Percentiles rank a stretch among this genome's conserved stretches.
These are phyloP conservation scores for Lacanobia wlatinum DNA, from an alignment of 2,888 invertebrate species.

Conservation along the genomic window DNA sequence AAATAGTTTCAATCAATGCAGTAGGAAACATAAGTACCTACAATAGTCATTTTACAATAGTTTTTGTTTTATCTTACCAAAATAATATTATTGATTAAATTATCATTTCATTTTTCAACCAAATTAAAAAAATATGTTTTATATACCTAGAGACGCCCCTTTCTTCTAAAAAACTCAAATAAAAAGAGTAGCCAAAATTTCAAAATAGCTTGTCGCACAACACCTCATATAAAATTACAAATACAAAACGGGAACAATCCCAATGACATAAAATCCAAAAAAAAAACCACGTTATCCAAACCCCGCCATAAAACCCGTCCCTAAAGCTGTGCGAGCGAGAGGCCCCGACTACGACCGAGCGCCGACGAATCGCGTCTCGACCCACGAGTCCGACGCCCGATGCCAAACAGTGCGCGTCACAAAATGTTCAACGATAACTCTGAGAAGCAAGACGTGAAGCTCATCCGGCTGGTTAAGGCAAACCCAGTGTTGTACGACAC, in stretches of 20 bases:
- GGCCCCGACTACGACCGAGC: slow-evolving; percentile 58
- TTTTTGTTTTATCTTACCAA: too few relatives aligned
- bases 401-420: slow-evolving; percentile 49
- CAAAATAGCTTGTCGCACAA: too few relatives aligned
- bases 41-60: too few relatives aligned
- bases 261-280: not conserved
- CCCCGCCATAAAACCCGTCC: slow-evolving; percentile 14
- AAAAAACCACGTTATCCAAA: not conserved
- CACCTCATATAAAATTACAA: not conserved
- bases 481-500: slow-evolving; percentile 83
- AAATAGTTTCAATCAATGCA: slow-evolving; percentile 10
- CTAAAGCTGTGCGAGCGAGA: slow-evolving; percentile 56
- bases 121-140: too few relatives aligned
- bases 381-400: slow-evolving; percentile 56
- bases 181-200: too few relatives aligned
- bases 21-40: not conserved
- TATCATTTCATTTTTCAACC: too few relatives aligned
- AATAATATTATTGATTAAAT: too few relatives aligned
- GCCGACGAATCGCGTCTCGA: slow-evolving; percentile 59
- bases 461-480: slow-evolving; percentile 80
- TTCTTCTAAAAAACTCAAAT: not conserved
- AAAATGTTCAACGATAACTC: slow-evolving; percentile 75
- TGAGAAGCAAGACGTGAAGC: slow-evolving; percentile 76
- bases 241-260: not conserved
- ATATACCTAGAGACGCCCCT: too few relatives aligned